Evolutionary conservation across 2,797 vertebrate genomes (phyloP).

Genomic region (Sebastes elongatus): DNA sequence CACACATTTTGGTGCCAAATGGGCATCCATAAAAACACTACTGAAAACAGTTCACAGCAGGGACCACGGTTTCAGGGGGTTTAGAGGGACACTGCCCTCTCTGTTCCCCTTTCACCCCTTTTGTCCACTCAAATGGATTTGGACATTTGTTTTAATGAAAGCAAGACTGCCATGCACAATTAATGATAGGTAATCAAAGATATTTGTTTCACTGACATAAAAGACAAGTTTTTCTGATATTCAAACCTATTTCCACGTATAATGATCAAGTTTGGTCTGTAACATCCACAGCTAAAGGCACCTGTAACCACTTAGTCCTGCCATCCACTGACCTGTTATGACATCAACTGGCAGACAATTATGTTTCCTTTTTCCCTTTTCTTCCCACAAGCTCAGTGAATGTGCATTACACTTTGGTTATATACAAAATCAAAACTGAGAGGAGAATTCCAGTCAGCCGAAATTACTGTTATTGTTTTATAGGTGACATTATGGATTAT

Average conservation of each 20-base stretch:
- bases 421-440: neutral
- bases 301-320: neutral
- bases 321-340: neutral
- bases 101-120: conserved; percentile 25
- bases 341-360: neutral
- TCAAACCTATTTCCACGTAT: neutral
- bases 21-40: conserved; percentile 33
- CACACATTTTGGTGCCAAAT: conserved; percentile 45
- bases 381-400: neutral
- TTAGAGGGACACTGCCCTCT: conserved; percentile 31
- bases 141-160: neutral
- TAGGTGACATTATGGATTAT: neutral
- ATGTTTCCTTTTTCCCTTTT: neutral
- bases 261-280: neutral
- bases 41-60: conserved; percentile 33
- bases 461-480: neutral
- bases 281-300: neutral
- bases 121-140: conserved; percentile 6
- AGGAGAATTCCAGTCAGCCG: neutral
- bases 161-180: neutral
- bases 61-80: conserved; percentile 1
- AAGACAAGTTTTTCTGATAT: neutral
- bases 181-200: neutral
- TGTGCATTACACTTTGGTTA: neutral
- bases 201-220: neutral